Evolutionary conservation across 2,888 invertebrate species (phyloP), one percentile per base, ranked within the genome.

Genomic region (Andrena minutula): DNA sequence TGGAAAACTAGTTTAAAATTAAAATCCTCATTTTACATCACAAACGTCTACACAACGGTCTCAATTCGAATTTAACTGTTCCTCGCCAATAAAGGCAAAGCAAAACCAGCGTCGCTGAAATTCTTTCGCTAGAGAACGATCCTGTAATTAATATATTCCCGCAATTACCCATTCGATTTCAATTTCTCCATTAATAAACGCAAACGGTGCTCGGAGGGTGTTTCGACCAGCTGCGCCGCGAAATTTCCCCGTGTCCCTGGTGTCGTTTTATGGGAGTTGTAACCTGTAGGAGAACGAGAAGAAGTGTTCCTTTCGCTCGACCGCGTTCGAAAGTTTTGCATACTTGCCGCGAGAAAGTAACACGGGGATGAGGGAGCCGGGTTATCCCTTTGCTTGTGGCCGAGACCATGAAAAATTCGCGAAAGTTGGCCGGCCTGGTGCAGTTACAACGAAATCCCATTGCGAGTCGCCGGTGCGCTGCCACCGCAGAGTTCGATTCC

Each of bases 401-500:
- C 5, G 68, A 20, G 26, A 30, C 69, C 63, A 64, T 79, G 79
- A 79, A 79, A 79, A 79, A 69, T 79, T 79, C 72, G 64, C 20
- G 56, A 84, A 83, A 75, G 83, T 79, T 75, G 72, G 56, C 56
- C 64, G 23, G 49, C 58, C 47, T 63, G 75, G 76, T 53, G 83
- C 89, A 85, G 89, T 90, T 91, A 89, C 90, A 91, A 88, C 87
- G 89, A 92, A 92, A 91, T 91, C 91, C 88, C 90, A 92, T 92
- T 88, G 90, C 88, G 86, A 49, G 75, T 56, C 56, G 49, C 75
- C 73, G 23, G 88, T 56, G 83, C 84, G 89, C 87, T 86, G 86
- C 87, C 88, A 89, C 91, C 91, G 87, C 90, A 90, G 88, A 89
- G 87, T 89, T 91, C 91, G 91, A 91, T 92, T 91, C 91, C 91